Percentiles rank a stretch among this genome's conserved stretches.
These are phyloP conservation scores for Hyperopisus bebe DNA, from an alignment of 2,113 vertebrate species.

Conservation along the genomic window DNA sequence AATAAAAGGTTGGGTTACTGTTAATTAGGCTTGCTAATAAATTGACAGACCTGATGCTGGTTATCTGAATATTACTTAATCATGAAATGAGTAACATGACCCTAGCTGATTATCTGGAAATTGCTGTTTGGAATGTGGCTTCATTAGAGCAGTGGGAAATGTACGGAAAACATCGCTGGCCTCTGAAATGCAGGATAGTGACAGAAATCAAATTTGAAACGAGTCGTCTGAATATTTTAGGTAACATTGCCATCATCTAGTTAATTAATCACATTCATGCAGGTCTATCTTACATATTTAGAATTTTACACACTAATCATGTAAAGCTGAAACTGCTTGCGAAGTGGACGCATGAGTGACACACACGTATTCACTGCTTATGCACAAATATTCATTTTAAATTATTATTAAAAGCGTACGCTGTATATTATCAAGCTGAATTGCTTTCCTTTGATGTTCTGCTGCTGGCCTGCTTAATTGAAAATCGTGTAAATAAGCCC, in stretches of 20 bases:
- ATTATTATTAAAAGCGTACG: not conserved
- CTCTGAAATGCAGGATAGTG: not conserved
- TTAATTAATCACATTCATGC: not conserved
- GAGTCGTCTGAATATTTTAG: not conserved
- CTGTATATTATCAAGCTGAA: not conserved
- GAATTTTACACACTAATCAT: not conserved
- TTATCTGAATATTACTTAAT: not conserved
- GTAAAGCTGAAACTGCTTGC: not conserved
- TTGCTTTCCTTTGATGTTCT: not conserved
- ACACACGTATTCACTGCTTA: not conserved
- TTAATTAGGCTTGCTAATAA: not conserved
- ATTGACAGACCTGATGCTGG: not conserved
- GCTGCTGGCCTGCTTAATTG: not conserved
- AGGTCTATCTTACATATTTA: not conserved
- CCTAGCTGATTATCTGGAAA: not conserved
- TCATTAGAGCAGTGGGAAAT: not conserved
- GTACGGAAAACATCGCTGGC: not conserved
- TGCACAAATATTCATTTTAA: not conserved
- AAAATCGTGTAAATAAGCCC: not conserved
- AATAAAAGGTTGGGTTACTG: not conserved
- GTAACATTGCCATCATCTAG: not conserved
- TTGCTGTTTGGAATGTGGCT: not conserved
- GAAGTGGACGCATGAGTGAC: not conserved
- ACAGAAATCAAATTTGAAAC: not conserved
- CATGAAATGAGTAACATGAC: not conserved